phyloP scores from a whole-genome alignment of 2,797 vertebrate genomes.

The Tenualosa thibaudeaui region DNA sequence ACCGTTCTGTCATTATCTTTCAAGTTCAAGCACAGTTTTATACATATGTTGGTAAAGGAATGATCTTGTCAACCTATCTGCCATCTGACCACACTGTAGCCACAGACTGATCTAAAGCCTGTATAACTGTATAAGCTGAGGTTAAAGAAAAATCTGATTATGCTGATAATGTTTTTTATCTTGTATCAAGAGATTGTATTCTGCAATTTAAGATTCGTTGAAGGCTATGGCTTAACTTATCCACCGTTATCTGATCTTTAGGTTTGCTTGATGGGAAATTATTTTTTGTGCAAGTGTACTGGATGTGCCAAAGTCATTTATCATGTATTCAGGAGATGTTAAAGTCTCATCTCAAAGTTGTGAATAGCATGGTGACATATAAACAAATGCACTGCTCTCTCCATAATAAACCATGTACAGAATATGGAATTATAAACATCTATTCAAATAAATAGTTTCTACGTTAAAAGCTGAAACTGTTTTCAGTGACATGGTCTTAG shows the following conservation, averaged over 20 bases:
- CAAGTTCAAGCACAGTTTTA: constrained; percentile 22
- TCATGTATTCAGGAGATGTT: background rate
- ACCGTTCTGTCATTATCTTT: background rate
- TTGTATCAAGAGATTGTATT: constrained; percentile 25
- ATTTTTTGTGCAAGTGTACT: background rate
- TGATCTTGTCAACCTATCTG: constrained; percentile 12
- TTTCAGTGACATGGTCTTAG: background rate
- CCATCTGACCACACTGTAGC: background rate
- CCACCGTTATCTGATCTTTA: background rate
- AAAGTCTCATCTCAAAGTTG: background rate
- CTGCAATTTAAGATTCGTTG: constrained; percentile 5
- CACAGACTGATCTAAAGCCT: background rate
- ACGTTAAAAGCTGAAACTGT: background rate
- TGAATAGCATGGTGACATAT: constrained; percentile 48
- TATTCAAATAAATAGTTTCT: background rate
- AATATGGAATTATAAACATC: constrained; percentile 44
- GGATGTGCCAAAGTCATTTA: constrained; percentile 21
- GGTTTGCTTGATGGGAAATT: background rate
- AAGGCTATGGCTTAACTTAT: constrained; percentile 16
- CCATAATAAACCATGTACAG: constrained; percentile 49
- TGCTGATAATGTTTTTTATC: constrained; percentile 3
- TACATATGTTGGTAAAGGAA: constrained; percentile 22
- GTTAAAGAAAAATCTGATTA: constrained; percentile 6
- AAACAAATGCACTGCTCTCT: constrained; percentile 51
- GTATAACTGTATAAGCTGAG: background rate